Evolutionary conservation across 2,113 vertebrate genomes (phyloP), one percentile per base, ranked within the genome.

Genomic region (Amphiprion ocellaris): DNA sequence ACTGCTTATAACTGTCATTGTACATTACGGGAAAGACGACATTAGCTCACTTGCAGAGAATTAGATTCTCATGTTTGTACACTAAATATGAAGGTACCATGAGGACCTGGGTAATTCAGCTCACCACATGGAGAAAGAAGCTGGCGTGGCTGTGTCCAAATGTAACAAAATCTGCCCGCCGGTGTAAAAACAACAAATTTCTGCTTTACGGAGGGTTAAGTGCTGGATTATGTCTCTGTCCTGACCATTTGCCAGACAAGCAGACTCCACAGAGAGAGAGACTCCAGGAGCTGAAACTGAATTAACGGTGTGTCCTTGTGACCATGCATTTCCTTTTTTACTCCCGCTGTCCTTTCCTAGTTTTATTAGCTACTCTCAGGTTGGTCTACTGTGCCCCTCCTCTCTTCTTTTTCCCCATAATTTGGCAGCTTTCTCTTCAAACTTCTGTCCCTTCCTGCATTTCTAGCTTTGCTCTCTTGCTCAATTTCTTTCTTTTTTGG

Each of bases 401-500:
- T 61, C 12, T 68, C 74, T 53, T 52, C 60, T 47, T 4, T 30
- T 16, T 2, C 49, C 77, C 53, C 58, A 49, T 26, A 39, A 46
- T 84, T 68, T 78, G 19, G 59, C 64, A 30, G 49, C 53, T 33
- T 28, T 41, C 23, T 63, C 24, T 44, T 26, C 23, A 63, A 19
- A 16, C 53, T 46, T 61, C 39, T 46, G 2, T 74, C 64, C 21
- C 64, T 26, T 60, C 78, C 37, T 26, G 11, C 24, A 4, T 44
- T 58, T 62, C 47, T 30, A 41, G 63, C 60, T 19, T 68, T 61
- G 14, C 53, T 67, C 23, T 61, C 47, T 49, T 37, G 65, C 74
- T 71, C 72, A 59, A 52, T 47, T 75, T 84, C 56, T 61, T 41
- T 67, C 41, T 39, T 63, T 79, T 58, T 76, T 59, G 55, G 55